Evolutionary conservation across 2,888 invertebrate species (phyloP), one percentile per base, ranked within the genome.

Genomic region (Lepidocyrtoides sp.): DNA sequence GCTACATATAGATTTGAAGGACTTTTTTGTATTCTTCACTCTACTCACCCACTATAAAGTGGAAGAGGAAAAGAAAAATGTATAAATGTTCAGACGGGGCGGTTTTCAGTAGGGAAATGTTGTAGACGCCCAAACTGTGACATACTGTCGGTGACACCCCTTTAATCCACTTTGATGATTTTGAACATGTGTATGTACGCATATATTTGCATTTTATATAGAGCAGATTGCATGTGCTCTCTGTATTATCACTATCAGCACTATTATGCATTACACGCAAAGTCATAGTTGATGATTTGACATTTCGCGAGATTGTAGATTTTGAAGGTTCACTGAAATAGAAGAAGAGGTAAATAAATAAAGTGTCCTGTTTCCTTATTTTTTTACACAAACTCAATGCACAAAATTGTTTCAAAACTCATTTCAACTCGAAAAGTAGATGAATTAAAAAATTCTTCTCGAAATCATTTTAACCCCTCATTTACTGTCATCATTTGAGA

Each of bases 91-190:
- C 23, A 77, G 77, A 51, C 51, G 77, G 93, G 93, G 92, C 92
- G 93, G 93, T 92, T 91, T 92, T 66, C 85, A 84, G 20, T n/a
- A 48, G 41, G 54, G 79, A 85, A 84, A 88, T 41, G 66, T 66
- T 69, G 94, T 91, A 89, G 91, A 94, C 94, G 94, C 94, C 94
- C 94, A 92, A 92, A 86, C 81, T 92, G 94, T 94, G 94, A 94
- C 94, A 94, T 94, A 94, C 93, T 93, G 93, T 92, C 92, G 92
- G 93, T 93, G 94, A 94, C 94, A 93, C 94, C 94, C 93, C 91
- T 83, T 87, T 51, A 83, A 87, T 83, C 89, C 75, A 84, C 63
- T 77, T 75, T 81, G 66, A 77, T 69, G 36, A 44, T 69, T 2
- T 48, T 29, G 23, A 81, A 48, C 26, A 63, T 81, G 26, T 1